These are phyloP conservation scores for Ameiurus melas DNA, from an alignment of 2,113 vertebrate species.

Conservation along the genomic window DNA sequence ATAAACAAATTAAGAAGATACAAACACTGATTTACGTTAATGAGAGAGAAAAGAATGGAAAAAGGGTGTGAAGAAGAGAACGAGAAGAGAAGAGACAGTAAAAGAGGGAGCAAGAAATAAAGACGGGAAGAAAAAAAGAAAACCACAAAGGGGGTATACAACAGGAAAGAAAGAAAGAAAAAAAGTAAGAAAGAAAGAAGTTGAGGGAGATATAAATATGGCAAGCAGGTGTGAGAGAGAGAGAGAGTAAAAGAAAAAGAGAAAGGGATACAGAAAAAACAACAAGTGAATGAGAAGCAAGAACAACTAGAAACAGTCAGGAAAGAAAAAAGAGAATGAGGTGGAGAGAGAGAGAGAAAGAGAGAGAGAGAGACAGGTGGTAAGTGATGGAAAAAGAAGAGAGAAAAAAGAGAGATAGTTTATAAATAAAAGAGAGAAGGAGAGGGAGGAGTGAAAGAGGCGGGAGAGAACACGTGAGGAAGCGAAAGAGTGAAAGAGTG, in stretches of 20 bases:
- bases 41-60: neutral
- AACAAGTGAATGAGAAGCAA: neutral
- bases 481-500: conserved; percentile 3
- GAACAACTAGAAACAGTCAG: neutral
- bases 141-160: neutral
- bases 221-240: neutral
- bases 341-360: neutral
- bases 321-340: neutral
- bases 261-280: neutral
- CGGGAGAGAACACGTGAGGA: neutral
- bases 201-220: neutral
- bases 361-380: neutral
- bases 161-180: neutral
- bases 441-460: neutral
- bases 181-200: neutral
- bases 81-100: neutral
- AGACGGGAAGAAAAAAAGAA: neutral
- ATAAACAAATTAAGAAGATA: neutral
- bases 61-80: neutral
- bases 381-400: neutral
- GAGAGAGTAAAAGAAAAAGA: neutral
- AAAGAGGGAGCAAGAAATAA: neutral
- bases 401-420: neutral
- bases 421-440: neutral
- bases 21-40: neutral